These are phyloP conservation scores for Drosophila austrosaltans DNA, from an alignment of 2,888 invertebrate genomes.

Conservation along the genomic window DNA sequence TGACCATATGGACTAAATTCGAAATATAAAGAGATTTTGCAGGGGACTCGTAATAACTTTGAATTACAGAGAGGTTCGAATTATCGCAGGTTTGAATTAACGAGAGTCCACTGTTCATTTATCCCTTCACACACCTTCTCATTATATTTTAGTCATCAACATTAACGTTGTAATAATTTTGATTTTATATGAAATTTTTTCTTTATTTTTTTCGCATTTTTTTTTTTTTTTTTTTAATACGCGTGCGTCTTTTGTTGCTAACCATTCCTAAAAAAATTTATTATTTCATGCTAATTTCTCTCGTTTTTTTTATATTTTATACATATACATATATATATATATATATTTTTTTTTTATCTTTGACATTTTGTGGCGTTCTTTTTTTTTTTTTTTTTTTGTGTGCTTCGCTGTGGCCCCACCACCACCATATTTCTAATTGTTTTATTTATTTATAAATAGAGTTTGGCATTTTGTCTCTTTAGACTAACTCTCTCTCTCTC, in stretches of 20 bases:
- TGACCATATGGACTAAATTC: too few species aligned
- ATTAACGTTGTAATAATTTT: conserved; percentile 37
- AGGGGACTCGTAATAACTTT: too few species aligned
- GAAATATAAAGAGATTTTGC: too few species aligned
- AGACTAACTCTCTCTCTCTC: conserved; percentile 20
- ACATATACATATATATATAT: background rate
- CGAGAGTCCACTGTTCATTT: too few species aligned
- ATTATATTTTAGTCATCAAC: background rate
- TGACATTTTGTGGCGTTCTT: conserved; percentile 26
- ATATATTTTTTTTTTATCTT: conserved; percentile 5
- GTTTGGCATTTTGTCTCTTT: conserved; percentile 21
- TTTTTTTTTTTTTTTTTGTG: background rate
- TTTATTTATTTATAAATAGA: conserved; percentile 43
- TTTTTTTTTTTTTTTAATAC: conserved; percentile 9
- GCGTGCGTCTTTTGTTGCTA: conserved; percentile 19
- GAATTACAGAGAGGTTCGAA: too few species aligned
- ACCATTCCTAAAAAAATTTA: conserved; percentile 40
- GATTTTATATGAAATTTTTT: conserved; percentile 26
- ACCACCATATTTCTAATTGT: conserved; percentile 53
- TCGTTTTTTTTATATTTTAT: conserved; percentile 24
- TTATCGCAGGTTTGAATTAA: too few species aligned
- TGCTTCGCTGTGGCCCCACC: background rate
- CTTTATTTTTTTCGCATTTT: conserved; percentile 17
- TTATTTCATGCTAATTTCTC: conserved; percentile 60
- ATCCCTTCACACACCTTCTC: too few species aligned